phyloP scores from a whole-genome alignment of 64 coral and sea anemone species.

The Actinia equina region DNA sequence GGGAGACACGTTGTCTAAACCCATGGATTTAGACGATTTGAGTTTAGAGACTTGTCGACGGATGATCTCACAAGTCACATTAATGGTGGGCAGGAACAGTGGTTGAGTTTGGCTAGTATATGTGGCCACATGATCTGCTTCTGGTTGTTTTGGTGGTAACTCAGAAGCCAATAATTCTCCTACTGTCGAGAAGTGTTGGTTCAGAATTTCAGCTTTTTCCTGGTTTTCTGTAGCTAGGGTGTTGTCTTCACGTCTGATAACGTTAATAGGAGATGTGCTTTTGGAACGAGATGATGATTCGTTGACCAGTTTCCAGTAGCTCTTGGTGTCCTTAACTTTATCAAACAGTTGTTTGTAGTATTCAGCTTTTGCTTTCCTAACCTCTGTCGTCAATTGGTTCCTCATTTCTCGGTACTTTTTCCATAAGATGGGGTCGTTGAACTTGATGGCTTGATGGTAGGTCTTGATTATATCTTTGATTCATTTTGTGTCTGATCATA shows the following conservation, averaged over 20 bases:
- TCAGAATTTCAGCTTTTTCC: too few species aligned
- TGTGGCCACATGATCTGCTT: too few species aligned
- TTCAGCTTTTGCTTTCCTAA: slow-evolving; percentile 1
- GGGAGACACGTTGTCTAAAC: too few species aligned
- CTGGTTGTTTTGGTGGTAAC: too few species aligned
- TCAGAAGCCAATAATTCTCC: background rate
- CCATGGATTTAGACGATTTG: too few species aligned
- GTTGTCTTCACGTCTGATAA: background rate
- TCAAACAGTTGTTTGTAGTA: slow-evolving; percentile 30
- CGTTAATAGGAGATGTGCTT: background rate
- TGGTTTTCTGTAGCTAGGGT: too few species aligned
- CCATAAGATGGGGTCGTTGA: slow-evolving; percentile 11
- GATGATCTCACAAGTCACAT: too few species aligned
- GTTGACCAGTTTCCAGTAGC: slow-evolving; percentile 29
- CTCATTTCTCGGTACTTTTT: slow-evolving; percentile 5
- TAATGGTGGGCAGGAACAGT: too few species aligned
- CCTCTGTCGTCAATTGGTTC: slow-evolving; percentile 19
- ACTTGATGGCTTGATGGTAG: background rate
- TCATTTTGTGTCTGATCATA: slow-evolving; percentile 26
- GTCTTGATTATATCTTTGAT: slow-evolving; percentile 12
- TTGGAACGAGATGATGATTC: background rate
- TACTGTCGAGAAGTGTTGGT: too few species aligned
- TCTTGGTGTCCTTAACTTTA: slow-evolving; percentile 32
- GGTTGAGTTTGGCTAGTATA: too few species aligned
- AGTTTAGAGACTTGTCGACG: too few species aligned